Percentiles rank a stretch among this genome's conserved stretches.
Conservation (phyloP, 2,113 vertebrate genomes). For the Bubalus kerabau region DNA sequence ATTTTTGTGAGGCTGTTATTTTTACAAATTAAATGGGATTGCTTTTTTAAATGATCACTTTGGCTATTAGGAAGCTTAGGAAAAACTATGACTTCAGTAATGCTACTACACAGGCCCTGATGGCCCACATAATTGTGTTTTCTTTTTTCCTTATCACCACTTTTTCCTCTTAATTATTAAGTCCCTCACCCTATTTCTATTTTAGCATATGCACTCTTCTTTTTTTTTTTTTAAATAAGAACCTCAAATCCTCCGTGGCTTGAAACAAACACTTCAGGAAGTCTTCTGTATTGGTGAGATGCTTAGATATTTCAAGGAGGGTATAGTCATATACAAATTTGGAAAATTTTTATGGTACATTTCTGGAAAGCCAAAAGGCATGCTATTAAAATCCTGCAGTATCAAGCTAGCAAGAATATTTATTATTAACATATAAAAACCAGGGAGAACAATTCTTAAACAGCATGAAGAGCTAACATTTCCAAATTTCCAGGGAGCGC, state of each 20-base stretch:
- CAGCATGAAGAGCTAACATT: background rate
- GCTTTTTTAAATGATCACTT: background rate
- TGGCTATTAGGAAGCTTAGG: background rate
- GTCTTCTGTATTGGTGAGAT: background rate
- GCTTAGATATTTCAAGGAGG: background rate
- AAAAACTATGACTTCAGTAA: background rate
- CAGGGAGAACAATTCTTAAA: background rate
- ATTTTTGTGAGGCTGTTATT: background rate
- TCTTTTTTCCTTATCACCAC: background rate
- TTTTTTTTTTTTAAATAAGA: background rate
- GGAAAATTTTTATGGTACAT: slow-evolving; percentile 11
- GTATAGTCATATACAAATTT: background rate
- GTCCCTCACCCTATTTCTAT: background rate
- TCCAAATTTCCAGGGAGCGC: background rate
- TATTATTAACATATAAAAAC: slow-evolving; percentile 13
- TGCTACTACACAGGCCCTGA: background rate
- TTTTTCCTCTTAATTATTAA: background rate
- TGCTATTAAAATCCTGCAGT: background rate
- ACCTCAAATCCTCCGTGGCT: background rate
- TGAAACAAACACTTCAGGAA: slow-evolving; percentile 9
- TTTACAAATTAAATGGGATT: background rate
- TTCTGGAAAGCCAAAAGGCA: slow-evolving; percentile 34
- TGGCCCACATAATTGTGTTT: background rate
- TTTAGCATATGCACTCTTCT: background rate
- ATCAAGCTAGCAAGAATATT: slow-evolving; percentile 22